phyloP scores from a whole-genome alignment of 1,140 invertebrate genomes.

The Pteromalus puparum region DNA sequence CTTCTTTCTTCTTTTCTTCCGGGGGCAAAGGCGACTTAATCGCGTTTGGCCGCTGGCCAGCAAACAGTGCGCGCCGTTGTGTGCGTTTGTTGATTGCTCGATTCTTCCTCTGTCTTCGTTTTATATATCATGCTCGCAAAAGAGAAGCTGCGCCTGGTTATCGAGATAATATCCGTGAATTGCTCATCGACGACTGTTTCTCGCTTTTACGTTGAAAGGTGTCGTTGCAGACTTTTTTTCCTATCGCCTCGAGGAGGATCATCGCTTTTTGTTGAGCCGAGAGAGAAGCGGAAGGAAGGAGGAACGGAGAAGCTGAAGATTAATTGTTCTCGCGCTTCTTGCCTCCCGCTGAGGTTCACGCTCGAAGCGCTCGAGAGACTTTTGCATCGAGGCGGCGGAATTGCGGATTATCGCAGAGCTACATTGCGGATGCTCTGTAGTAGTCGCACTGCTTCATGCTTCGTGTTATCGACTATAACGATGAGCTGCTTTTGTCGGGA shows the following conservation, averaged over 20 bases:
- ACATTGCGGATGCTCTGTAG: not conserved
- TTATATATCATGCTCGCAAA: not conserved
- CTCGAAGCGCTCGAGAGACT: not conserved
- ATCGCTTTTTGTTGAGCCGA: not conserved
- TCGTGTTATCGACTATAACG: not conserved
- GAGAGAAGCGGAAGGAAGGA: not conserved
- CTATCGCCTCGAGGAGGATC: not conserved
- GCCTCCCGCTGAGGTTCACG: not conserved
- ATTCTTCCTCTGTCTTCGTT: slow-evolving; percentile 4
- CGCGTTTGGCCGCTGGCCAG: slow-evolving; percentile 70
- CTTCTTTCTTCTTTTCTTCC: slow-evolving; percentile 60
- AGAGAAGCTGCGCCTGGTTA: not conserved
- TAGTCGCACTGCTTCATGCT: not conserved
- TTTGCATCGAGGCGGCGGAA: not conserved
- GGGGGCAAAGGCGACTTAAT: slow-evolving; percentile 66
- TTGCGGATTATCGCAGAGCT: not conserved
- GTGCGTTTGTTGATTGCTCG: slow-evolving; percentile 43
- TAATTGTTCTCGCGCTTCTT: slow-evolving; percentile 29
- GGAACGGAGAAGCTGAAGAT: slow-evolving; percentile 8
- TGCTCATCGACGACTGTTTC: not conserved
- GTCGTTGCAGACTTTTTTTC: not conserved
- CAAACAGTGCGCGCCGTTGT: slow-evolving; percentile 56
- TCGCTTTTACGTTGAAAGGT: slow-evolving; percentile 12
- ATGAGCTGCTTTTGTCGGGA: not conserved
- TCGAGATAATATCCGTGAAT: not conserved